Conservation (phyloP, 2,113 vertebrate species). For the Labeo rohita region DNA sequence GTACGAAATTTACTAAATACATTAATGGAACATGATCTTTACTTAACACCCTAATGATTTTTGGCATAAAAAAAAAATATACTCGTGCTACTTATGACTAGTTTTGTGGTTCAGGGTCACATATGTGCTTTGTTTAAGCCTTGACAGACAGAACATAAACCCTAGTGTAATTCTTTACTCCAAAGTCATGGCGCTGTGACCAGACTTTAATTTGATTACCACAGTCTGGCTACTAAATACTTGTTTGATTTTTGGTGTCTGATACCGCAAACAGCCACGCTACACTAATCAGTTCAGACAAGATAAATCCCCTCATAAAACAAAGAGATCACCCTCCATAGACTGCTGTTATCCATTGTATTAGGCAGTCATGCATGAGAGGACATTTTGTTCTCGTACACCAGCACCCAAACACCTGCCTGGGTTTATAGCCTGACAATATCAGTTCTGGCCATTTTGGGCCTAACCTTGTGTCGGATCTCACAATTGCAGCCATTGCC, state of each 20-base stretch:
- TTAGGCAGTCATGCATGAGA: slow-evolving; percentile 5
- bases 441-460: neutral
- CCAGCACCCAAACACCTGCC: slow-evolving; percentile 31
- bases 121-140: neutral
- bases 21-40: too few species aligned
- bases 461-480: neutral
- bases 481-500: neutral
- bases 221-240: neutral
- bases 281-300: slow-evolving; percentile 20
- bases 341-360: neutral
- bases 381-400: slow-evolving; percentile 25
- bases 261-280: neutral
- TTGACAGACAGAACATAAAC: neutral
- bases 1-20: too few species aligned
- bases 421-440: neutral
- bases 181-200: neutral
- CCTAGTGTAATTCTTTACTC: neutral
- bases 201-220: neutral
- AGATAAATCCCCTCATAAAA: slow-evolving; percentile 33
- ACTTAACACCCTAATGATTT: too few species aligned
- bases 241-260: neutral
- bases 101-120: too few species aligned
- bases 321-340: neutral
- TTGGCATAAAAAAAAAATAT: too few species aligned
- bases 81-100: too few species aligned